These are phyloP conservation scores for Embiotoca jacksoni DNA, from an alignment of 2,113 vertebrate genomes.

Conservation along the genomic window DNA sequence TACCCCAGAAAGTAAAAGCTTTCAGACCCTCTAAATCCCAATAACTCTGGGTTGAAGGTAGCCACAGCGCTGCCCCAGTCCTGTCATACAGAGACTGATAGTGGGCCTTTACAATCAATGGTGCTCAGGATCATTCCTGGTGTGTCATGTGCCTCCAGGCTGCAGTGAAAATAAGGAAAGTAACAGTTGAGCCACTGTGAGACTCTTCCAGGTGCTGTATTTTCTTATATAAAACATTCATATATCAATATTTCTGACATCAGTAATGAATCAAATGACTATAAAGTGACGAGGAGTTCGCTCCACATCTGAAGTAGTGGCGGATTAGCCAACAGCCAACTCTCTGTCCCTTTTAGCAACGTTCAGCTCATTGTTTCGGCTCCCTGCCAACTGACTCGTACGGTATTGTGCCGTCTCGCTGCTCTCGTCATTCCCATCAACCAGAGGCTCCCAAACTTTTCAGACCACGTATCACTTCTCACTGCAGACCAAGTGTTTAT, in stretches of 20 bases:
- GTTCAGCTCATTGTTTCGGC: no score
- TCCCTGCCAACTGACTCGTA: no score
- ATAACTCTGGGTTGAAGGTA: conserved; percentile 40
- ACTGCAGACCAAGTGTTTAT: no score
- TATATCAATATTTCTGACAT: conserved; percentile 9
- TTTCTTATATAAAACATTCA: conserved; percentile 22
- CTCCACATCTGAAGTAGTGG: neutral
- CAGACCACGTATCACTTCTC: no score
- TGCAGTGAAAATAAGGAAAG: conserved; percentile 47
- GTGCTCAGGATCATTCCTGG: conserved; percentile 64
- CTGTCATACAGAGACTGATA: conserved; percentile 75
- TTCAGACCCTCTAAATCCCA: conserved; percentile 34
- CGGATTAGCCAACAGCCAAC: neutral
- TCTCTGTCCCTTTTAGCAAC: no score
- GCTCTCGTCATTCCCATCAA: no score
- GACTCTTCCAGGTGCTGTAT: conserved; percentile 21
- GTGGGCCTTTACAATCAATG: conserved; percentile 70
- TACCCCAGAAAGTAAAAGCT: conserved; percentile 4
- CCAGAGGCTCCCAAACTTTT: no score
- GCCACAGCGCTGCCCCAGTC: conserved; percentile 69
- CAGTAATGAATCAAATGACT: conserved; percentile 17
- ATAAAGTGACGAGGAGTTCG: neutral
- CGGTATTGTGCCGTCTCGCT: no score
- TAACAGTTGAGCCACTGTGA: conserved; percentile 27
- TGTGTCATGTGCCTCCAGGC: conserved; percentile 54